Evolutionary conservation across 2,797 vertebrate genomes (phyloP).

Genomic region (Pterois miles): DNA sequence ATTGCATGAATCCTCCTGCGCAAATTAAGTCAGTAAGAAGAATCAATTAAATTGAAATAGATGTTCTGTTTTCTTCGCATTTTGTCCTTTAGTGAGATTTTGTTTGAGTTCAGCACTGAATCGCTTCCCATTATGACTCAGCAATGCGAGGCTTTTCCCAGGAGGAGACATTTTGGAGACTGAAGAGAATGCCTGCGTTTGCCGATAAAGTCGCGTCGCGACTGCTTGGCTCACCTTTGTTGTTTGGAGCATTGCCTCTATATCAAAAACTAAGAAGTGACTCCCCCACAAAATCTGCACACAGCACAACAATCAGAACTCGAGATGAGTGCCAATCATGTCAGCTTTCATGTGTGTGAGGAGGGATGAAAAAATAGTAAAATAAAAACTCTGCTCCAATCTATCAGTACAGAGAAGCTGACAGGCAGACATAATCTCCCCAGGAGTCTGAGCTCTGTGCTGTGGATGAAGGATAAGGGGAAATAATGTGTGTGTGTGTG

Average conservation of each 20-base stretch:
- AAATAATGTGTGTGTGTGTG: no score
- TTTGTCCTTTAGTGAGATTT: slow-evolving; percentile 22
- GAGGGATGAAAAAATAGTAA: slow-evolving; percentile 10
- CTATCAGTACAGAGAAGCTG: slow-evolving; percentile 67
- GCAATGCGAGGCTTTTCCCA: slow-evolving; percentile 24
- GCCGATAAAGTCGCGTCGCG: slow-evolving; percentile 50
- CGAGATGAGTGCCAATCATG: slow-evolving; percentile 74
- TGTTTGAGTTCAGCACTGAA: slow-evolving; percentile 19
- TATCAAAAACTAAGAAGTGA: slow-evolving; percentile 48
- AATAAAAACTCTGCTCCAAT: slow-evolving; percentile 52
- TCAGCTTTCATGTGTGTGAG: slow-evolving; percentile 51
- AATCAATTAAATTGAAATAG: slow-evolving; percentile 60
- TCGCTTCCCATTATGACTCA: slow-evolving; percentile 55
- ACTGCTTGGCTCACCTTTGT: slow-evolving; percentile 24
- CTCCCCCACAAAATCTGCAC: slow-evolving; percentile 59
- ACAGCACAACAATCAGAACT: slow-evolving; percentile 62
- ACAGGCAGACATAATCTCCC: slow-evolving; percentile 77
- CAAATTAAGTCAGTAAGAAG: slow-evolving; percentile 54
- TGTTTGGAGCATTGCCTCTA: slow-evolving; percentile 34
- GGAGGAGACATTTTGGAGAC: slow-evolving; percentile 37
- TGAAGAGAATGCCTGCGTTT: slow-evolving; percentile 48
- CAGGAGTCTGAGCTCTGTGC: slow-evolving; percentile 59
- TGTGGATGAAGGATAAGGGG: slow-evolving; percentile 64
- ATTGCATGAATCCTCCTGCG: slow-evolving; percentile 35
- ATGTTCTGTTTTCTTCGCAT: slow-evolving; percentile 47